phyloP scores from a whole-genome alignment of 2,888 invertebrate genomes.

The Sphinx pinastri region DNA sequence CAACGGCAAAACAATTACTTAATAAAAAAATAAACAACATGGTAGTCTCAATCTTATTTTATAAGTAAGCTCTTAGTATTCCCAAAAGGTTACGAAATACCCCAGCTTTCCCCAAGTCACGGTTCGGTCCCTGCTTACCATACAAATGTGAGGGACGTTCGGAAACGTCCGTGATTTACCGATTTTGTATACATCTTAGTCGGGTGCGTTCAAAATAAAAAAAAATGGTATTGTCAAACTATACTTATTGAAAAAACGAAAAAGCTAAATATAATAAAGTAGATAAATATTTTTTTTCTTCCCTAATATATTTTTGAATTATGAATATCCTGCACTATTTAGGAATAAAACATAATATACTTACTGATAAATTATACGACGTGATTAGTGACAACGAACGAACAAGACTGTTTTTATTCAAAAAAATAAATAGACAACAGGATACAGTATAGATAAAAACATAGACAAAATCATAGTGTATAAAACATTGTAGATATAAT shows the following conservation, averaged over 20 bases:
- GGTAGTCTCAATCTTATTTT: background rate
- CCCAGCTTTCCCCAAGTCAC: background rate
- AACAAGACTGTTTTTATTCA: too few species aligned
- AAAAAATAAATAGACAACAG: too few species aligned
- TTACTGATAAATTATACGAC: too few species aligned
- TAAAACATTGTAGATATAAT: too few species aligned
- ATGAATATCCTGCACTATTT: background rate
- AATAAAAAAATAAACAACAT: background rate
- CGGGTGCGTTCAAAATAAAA: slow-evolving; percentile 7
- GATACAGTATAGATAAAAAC: too few species aligned
- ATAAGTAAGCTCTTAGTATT: slow-evolving; percentile 16
- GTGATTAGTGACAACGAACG: too few species aligned
- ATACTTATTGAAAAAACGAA: background rate
- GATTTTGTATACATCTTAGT: slow-evolving; percentile 2
- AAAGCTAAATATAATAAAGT: background rate
- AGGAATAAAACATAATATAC: too few species aligned
- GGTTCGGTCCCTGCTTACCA: slow-evolving; percentile 3
- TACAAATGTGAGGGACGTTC: background rate
- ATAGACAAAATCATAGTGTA: too few species aligned
- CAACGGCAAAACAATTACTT: background rate
- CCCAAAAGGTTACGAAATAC: background rate
- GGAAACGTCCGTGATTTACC: slow-evolving; percentile 9
- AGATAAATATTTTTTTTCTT: too few species aligned
- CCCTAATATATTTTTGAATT: background rate
- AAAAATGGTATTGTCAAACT: too few species aligned